phyloP scores from a whole-genome alignment of 1,140 invertebrate genomes.

The Philotrypesis tridentata region DNA sequence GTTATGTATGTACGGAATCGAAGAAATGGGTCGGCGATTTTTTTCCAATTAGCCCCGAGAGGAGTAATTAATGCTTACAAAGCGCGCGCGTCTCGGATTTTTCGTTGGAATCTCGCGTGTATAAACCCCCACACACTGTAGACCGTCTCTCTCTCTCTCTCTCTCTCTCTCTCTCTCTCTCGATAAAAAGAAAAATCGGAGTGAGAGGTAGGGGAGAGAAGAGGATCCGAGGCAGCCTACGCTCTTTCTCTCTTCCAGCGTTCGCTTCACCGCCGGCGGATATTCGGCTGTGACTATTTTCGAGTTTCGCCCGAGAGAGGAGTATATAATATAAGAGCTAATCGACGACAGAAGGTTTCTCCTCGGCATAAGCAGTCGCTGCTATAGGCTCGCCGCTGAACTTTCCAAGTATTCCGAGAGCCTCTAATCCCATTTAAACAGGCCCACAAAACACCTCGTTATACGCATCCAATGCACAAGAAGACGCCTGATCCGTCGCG shows the following conservation, averaged over 20 bases:
- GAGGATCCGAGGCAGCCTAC: not conserved
- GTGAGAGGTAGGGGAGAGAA: not conserved
- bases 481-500: too few species aligned
- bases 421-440: too few species aligned
- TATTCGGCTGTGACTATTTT: constrained; percentile 10
- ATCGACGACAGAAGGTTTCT: not conserved
- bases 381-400: not conserved
- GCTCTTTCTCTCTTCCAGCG: not conserved
- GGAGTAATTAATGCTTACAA: constrained; percentile 4
- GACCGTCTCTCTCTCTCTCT: too few species aligned
- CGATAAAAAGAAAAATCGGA: constrained; percentile 11
- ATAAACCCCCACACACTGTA: too few species aligned
- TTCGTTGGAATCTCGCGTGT: not conserved
- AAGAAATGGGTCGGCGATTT: not conserved
- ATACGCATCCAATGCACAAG: too few species aligned
- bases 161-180: not conserved
- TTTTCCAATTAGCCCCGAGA: not conserved
- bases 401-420: not conserved
- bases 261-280: not conserved
- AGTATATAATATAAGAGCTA: not conserved
- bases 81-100: not conserved
- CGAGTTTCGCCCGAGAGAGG: constrained; percentile 6
- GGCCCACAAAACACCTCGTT: too few species aligned
- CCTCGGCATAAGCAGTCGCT: not conserved
- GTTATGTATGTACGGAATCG: not conserved